Percentiles rank a stretch among this genome's conserved stretches.
These are phyloP conservation scores for Urocolius indicus DNA, from an alignment of 2,113 vertebrate genomes.

Conservation along the genomic window DNA sequence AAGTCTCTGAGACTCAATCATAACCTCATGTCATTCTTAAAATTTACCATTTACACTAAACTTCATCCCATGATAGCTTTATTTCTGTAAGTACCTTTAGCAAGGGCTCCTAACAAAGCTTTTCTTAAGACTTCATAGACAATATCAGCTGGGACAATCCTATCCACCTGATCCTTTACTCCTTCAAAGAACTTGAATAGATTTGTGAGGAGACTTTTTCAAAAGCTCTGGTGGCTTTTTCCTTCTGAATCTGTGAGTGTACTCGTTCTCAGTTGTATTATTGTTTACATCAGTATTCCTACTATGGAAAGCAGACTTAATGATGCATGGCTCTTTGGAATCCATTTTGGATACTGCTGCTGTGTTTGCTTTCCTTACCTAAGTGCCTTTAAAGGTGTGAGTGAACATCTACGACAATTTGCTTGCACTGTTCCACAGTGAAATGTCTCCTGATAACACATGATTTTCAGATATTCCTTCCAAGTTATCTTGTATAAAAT, in stretches of 20 bases:
- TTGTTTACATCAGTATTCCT: not conserved
- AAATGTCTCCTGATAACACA: not conserved
- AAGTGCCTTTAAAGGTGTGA: not conserved
- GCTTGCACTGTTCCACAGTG: not conserved
- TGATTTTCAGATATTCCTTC: not conserved
- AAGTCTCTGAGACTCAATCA: not conserved
- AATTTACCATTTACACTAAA: not conserved
- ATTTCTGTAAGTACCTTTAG: not conserved
- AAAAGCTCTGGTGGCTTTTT: not conserved
- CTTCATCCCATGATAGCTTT: not conserved
- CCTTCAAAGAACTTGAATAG: not conserved
- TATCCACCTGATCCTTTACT: not conserved
- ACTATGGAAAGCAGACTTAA: not conserved
- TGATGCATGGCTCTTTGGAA: not conserved
- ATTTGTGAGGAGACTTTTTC: not conserved
- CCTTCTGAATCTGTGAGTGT: not conserved
- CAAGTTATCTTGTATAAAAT: not conserved
- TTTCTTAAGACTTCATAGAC: not conserved
- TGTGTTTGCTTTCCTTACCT: not conserved
- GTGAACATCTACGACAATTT: not conserved
- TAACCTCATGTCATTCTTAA: not conserved
- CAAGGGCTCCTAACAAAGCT: not conserved
- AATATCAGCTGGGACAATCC: not conserved
- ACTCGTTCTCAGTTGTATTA: not conserved
- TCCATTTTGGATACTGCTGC: not conserved